phyloP scores from a whole-genome alignment of 2,113 vertebrate species.

The Nanger granti region DNA sequence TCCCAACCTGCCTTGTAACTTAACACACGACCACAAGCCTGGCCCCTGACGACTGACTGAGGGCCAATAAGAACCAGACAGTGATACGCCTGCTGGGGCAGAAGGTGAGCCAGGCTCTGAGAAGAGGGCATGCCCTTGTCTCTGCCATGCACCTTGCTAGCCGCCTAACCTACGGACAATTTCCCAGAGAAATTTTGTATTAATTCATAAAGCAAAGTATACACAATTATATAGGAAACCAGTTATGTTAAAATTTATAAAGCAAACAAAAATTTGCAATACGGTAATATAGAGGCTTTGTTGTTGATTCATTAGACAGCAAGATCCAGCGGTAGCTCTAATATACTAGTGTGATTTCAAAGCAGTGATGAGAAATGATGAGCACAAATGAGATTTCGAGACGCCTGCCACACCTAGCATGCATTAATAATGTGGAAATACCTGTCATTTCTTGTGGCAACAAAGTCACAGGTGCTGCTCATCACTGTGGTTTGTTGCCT shows the following conservation, averaged over 20 bases:
- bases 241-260: not conserved
- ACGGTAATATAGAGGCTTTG: not conserved
- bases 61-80: not conserved
- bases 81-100: not conserved
- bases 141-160: no score
- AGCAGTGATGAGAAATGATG: not conserved
- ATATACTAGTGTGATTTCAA: not conserved
- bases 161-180: not conserved
- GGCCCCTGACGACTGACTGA: not conserved
- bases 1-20: not conserved
- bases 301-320: not conserved
- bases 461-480: not conserved
- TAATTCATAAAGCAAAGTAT: not conserved
- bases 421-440: not conserved
- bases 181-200: not conserved
- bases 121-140: not conserved
- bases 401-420: not conserved
- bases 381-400: not conserved
- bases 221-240: not conserved
- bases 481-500: not conserved
- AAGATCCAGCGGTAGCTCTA: not conserved
- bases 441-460: not conserved
- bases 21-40: no score
- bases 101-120: not conserved
- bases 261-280: not conserved